Evolutionary conservation across 2,113 vertebrate genomes (phyloP).

Genomic region (Lophochroa leadbeateri): DNA sequence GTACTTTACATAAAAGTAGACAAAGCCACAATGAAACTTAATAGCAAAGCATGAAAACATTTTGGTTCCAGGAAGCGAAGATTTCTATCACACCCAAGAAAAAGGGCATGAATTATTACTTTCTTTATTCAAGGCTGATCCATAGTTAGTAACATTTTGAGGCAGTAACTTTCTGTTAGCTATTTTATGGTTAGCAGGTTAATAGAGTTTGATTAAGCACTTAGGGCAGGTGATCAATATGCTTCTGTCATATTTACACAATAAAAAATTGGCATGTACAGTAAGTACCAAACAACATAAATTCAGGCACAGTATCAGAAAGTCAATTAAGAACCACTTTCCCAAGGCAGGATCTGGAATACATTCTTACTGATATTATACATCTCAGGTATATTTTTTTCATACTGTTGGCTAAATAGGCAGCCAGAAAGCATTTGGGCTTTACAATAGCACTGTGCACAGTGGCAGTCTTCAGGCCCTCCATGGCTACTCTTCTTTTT

Average conservation of each 20-base stretch:
- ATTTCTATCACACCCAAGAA: constrained; percentile 13
- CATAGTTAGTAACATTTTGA: constrained; percentile 29
- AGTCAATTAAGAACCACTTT: constrained; percentile 49
- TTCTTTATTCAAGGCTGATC: constrained; percentile 51
- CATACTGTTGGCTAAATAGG: background rate
- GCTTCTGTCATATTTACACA: constrained; percentile 73
- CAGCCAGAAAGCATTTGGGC: background rate
- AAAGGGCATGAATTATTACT: constrained; percentile 46
- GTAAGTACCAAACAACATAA: constrained; percentile 40
- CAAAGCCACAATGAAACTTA: constrained; percentile 81
- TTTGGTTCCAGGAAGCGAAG: constrained; percentile 19
- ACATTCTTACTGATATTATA: background rate
- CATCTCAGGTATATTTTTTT: background rate
- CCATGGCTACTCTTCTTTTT: background rate
- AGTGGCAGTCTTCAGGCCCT: background rate
- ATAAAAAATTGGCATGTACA: constrained; percentile 53
- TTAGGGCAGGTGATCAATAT: constrained; percentile 70
- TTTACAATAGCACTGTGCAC: background rate
- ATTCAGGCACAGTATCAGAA: constrained; percentile 53
- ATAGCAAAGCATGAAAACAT: constrained; percentile 72
- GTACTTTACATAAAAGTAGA: constrained; percentile 86
- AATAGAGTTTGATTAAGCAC: constrained; percentile 78
- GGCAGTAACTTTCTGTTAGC: constrained; percentile 28
- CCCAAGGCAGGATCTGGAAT: background rate
- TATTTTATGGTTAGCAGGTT: constrained; percentile 60